A percentile compares a stretch with the other conserved stretches of the same genome.
Evolutionary conservation across 2,113 vertebrate genomes (phyloP).

Genomic region (Vombatus ursinus): DNA sequence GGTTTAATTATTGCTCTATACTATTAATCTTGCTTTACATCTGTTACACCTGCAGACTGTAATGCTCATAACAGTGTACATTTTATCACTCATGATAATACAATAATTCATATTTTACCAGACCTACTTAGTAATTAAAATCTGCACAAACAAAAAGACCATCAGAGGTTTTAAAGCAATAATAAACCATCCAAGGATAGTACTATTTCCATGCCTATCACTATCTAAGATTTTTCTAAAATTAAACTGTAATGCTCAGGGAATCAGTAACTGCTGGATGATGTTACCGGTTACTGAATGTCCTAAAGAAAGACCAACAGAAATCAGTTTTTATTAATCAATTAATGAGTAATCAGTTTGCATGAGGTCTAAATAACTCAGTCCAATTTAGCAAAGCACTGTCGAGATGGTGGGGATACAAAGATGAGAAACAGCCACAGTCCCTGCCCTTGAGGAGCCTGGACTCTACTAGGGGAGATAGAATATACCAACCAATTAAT

Average conservation of each 20-base stretch:
- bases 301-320: conserved; percentile 69
- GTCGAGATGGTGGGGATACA: not conserved
- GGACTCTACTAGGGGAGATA: not conserved
- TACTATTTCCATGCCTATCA: conserved; percentile 61
- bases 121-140: conserved; percentile 79
- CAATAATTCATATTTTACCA: conserved; percentile 84
- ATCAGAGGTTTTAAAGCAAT: conserved; percentile 75
- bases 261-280: conserved; percentile 74
- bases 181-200: conserved; percentile 69
- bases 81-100: conserved; percentile 81
- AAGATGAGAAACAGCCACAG: not conserved
- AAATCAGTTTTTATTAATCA: conserved; percentile 60
- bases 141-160: conserved; percentile 68
- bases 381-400: not conserved
- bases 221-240: conserved; percentile 74
- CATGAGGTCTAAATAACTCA: conserved; percentile 43
- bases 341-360: conserved; percentile 42
- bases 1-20: conserved; percentile 84
- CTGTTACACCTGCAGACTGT: conserved; percentile 81
- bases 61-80: conserved; percentile 73
- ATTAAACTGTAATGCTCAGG: conserved; percentile 76
- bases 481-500: not conserved
- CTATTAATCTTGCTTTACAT: conserved; percentile 84
- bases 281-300: conserved; percentile 77
- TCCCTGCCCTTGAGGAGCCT: not conserved